Conservation (phyloP, 2,113 vertebrate genomes). For the Seriola dumerili region DNA sequence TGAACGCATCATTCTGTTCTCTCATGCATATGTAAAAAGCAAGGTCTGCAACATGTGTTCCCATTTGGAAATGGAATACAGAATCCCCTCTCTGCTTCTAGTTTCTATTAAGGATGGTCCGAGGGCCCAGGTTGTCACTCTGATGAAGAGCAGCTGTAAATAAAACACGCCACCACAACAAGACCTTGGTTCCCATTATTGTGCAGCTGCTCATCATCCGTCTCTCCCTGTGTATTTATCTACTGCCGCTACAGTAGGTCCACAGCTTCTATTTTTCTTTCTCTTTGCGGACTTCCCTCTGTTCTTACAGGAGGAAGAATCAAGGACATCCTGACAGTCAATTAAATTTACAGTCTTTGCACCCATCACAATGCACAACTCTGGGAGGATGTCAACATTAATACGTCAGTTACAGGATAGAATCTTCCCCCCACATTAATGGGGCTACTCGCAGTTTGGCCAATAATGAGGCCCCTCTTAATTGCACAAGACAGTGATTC, state of each 20-base stretch:
- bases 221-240: conserved; percentile 49
- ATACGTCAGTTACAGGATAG: conserved; percentile 73
- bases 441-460: conserved; percentile 66
- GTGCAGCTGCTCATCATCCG: conserved; percentile 55
- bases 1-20: conserved; percentile 3
- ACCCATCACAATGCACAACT: conserved; percentile 41
- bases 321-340: conserved; percentile 73
- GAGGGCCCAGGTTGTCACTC: conserved; percentile 40
- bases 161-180: conserved; percentile 57
- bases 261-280: conserved; percentile 22
- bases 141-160: conserved; percentile 67
- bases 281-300: neutral
- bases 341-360: conserved; percentile 66
- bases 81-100: conserved; percentile 6
- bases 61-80: conserved; percentile 33
- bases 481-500: conserved; percentile 84
- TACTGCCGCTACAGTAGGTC: conserved; percentile 10
- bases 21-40: conserved; percentile 41
- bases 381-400: conserved; percentile 73
- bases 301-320: conserved; percentile 39
- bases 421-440: conserved; percentile 57
- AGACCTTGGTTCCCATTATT: conserved; percentile 69
- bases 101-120: conserved; percentile 49
- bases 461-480: conserved; percentile 73
- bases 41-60: neutral